These are phyloP conservation scores for Tautogolabrus adspersus DNA, from an alignment of 2,113 vertebrate species.

Conservation along the genomic window DNA sequence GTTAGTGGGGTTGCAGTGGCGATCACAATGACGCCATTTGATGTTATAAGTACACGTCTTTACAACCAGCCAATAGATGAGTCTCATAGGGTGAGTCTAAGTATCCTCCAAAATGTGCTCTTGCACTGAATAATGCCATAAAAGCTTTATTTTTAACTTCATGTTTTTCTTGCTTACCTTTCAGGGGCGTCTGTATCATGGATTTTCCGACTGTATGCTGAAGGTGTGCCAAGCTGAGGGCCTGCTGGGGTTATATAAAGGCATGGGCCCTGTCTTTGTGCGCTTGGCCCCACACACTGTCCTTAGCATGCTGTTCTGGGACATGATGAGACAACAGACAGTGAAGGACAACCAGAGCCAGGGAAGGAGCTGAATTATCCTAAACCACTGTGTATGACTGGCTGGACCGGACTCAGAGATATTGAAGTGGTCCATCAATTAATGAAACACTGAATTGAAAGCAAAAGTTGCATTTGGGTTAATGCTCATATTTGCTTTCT, in stretches of 20 bases:
- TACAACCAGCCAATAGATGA: conserved; percentile 96
- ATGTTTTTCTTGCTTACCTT: conserved; percentile 12
- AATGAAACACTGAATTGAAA: conserved; percentile 5
- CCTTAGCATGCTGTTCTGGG: conserved; percentile 97
- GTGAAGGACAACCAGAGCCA: conserved; percentile 42
- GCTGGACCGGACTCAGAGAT: neutral
- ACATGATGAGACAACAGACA: conserved; percentile 88
- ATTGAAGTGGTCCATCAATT: neutral
- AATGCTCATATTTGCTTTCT: neutral
- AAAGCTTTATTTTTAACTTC: neutral
- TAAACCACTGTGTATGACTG: neutral
- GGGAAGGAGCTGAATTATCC: conserved; percentile 18
- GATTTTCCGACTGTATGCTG: conserved; percentile 90
- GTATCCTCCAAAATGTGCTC: neutral
- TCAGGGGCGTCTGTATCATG: conserved; percentile 90
- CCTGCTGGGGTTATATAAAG: conserved; percentile 91
- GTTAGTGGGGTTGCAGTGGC: conserved; percentile 91
- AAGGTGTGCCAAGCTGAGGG: conserved; percentile 90
- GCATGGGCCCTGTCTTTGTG: conserved; percentile 91
- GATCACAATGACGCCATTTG: conserved; percentile 92
- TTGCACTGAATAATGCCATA: neutral
- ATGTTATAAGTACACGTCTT: conserved; percentile 93
- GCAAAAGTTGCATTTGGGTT: conserved; percentile 7
- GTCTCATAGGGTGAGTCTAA: conserved; percentile 82
- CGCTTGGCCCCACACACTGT: conserved; percentile 94